Evolutionary conservation across 2,888 invertebrate species (phyloP), one percentile per base, ranked within the genome.

Genomic region (Exocentrus adspersus): DNA sequence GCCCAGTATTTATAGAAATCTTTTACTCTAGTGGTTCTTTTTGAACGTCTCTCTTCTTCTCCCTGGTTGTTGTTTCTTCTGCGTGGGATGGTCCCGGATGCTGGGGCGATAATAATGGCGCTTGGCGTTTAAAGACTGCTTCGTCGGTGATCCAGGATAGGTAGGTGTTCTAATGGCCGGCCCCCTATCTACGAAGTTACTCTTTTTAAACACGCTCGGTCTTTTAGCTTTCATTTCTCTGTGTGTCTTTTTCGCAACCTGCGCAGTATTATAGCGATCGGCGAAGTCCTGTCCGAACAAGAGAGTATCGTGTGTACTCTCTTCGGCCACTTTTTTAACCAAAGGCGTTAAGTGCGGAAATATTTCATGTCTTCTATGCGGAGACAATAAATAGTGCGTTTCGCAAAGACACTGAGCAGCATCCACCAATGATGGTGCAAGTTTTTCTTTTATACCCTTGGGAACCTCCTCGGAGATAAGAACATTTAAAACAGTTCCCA

Each of bases 361-460:
- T 46, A 46, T 46, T 46, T 46, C 19, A 10, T 46, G 12, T 10
- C 19, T 46, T 20, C 46, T 46, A 46, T 46, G 46, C 1, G n/a
- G 19, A 7, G 21, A 46, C 17, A 46, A 9, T 46, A 46, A 21
- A n/a, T 19, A 45, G 20, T 45, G 19, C 9, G 17, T 17, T 7
- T 45, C 45, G 4, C 17, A 17, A 16, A 45, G 20, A 20, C 14
- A 45, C 7, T 45, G 14, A 17, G 45, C 45, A 20, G 20, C 45
- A 19, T 45, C 45, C 10, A 45, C 19, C 28, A 28, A 28, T 7
- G 7, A 3, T 28, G 28, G 28, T 6, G 28, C 7, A 28, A 28
- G 3, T 28, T 28, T 28, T 28, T 28, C 28, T 28, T 28, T 28
- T 28, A 28, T 17, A 19, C 20, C 2, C 20, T 19, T n/a, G 45